Percentiles rank a stretch among this genome's conserved stretches.
Evolutionary conservation across 1,140 invertebrate genomes (phyloP).

Genomic region (Leptinotarsa lineolata): DNA sequence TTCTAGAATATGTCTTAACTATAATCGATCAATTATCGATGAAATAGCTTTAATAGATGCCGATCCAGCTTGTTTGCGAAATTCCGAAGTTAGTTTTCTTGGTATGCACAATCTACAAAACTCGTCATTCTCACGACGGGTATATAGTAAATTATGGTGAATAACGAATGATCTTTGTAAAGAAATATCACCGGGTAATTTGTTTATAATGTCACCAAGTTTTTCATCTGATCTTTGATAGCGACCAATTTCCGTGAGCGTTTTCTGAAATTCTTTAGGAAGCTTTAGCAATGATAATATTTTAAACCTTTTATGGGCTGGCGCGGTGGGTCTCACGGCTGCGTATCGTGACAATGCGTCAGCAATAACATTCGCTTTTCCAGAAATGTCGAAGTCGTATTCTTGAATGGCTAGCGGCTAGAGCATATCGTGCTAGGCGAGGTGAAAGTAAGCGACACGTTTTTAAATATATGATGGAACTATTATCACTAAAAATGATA

Average conservation of each 20-base stretch:
- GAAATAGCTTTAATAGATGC: no score
- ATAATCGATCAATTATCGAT: no score
- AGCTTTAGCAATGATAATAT: not conserved
- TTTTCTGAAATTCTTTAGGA: not conserved
- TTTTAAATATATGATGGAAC: not conserved
- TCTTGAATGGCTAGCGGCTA: not conserved
- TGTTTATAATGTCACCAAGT: not conserved
- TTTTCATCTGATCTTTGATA: not conserved
- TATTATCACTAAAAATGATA: not conserved
- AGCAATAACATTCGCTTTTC: not conserved
- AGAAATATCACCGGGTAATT: not conserved
- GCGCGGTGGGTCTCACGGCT: not conserved
- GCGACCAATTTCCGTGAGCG: not conserved
- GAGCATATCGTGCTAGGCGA: not conserved
- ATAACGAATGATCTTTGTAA: not conserved
- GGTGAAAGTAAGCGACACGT: no score
- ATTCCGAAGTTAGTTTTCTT: not conserved
- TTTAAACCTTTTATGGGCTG: not conserved
- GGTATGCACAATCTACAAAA: slow-evolving; percentile 14
- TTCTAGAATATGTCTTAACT: no score
- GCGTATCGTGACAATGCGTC: not conserved
- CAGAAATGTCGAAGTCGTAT: not conserved
- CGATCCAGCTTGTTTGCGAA: no score
- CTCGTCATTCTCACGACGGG: not conserved
- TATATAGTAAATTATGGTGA: slow-evolving; percentile 8